Base-by-base conservation (phyloP, 2,113 vertebrate genomes). In the Siniperca chuatsi region DNA sequence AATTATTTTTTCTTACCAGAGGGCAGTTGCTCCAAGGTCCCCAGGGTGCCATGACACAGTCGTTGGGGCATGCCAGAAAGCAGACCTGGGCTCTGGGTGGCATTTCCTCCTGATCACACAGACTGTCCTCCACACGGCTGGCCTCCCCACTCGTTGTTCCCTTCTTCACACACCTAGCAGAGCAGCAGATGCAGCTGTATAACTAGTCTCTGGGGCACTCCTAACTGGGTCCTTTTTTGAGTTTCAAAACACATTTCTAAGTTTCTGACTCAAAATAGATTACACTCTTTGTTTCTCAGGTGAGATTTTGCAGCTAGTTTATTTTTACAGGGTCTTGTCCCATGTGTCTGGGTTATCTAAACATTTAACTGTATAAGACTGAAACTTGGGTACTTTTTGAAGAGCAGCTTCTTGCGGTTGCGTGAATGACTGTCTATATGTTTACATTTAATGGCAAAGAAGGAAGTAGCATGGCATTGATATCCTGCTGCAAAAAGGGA, bases 1-100 rank as follows among this genome's bases (percentile, higher is more conserved):
- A 54, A 29, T 48, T 13, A 25, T 44, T 50, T 44, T 3, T 60
- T 78, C 89, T 91, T 96, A 99, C 98, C 97, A 94, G 94, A 0
- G 97, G 95, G 87, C 98, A 99, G 4, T 52, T 85, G 94, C 94
- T 99, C 98, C 98, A 99, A 0, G 90, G 92, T 78, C 96, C 97
- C 98, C 98, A 99, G 20, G 96, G 93, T 18, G 97, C 96, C 93
- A 97, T 91, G 2, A 97, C 98, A 54, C 98, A 99, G 85, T 98
- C 97, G 21, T 79, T 95, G 72, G 97, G 96, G 79, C 98, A 99
- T 69, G 96, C 95, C 73, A 99, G 90, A 44, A 91, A 95, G 79
- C 98, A 99, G 67, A 96, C 94, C 87, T 97, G 98, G 29, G 83
- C 94, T 81, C 87, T 90, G 1, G 93, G 83, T 6, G 97, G 97